Evolutionary conservation across 2,888 invertebrate species (phyloP).

Genomic region (Apamea monoglypha): DNA sequence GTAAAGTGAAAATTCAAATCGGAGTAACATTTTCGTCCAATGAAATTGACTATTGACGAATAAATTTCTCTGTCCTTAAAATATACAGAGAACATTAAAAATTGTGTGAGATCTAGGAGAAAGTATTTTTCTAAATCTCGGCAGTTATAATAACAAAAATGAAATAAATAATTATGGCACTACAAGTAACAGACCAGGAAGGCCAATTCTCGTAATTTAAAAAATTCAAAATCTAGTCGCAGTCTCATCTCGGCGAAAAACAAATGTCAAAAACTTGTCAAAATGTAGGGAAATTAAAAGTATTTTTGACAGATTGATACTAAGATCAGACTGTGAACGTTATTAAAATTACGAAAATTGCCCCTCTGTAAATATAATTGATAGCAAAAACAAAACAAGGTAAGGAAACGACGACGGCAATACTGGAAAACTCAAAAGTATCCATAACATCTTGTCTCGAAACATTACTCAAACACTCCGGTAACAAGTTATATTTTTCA

Average conservation of each 20-base stretch:
- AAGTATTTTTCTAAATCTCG: neutral
- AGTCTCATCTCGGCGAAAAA: too few species aligned
- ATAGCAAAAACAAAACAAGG: neutral
- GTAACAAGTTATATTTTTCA: slow-evolving; percentile 70
- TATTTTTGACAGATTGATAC: too few species aligned
- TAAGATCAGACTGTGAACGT: too few species aligned
- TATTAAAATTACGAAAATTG: too few species aligned
- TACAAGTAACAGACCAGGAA: too few species aligned
- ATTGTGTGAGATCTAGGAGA: too few species aligned
- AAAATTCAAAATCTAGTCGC: too few species aligned
- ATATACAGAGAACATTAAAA: neutral
- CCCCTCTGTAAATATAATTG: neutral
- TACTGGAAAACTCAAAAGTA: slow-evolving; percentile 44
- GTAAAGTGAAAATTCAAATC: neutral
- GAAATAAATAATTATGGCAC: neutral
- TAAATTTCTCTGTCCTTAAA: too few species aligned
- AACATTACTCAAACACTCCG: slow-evolving; percentile 54
- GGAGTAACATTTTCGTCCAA: neutral
- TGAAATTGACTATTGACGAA: neutral
- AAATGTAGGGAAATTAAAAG: too few species aligned
- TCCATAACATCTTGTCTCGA: slow-evolving; percentile 55
- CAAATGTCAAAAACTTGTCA: too few species aligned
- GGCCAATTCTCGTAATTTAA: too few species aligned
- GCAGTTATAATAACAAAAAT: neutral
- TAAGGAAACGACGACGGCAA: slow-evolving; percentile 3